Base-by-base conservation (phyloP, 2,113 vertebrate genomes). In the Nettapus auritus region DNA sequence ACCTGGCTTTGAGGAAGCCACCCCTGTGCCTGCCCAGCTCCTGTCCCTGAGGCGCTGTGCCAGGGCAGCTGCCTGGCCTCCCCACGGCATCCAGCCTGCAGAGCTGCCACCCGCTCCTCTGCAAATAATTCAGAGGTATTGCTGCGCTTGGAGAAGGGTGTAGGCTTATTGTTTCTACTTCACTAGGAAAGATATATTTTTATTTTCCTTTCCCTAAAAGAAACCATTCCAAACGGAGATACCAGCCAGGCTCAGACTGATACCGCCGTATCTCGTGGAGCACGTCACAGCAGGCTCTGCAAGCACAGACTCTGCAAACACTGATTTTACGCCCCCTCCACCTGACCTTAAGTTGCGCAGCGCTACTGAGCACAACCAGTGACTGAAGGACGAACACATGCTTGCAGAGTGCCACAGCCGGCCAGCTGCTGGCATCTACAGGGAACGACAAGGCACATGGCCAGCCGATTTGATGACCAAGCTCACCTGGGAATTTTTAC, bases 261-360 rank as follows among this genome's bases (percentile, higher is more conserved):
- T 21, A 34, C 10, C 34, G 64, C 50, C 56, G 40, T 92, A 52
- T 90, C 90, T 74, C 2, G 44, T 57, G 33, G 68, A 68, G 81
- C 90, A 82, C 75, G 90, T 78, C 83, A 38, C 73, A 42, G 77
- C 16, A 0, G 29, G 78, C 26, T 91, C 91, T 80, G 44, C 13
- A 91, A 92, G 69, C 19, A 0, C 6, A 0, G 12, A n/a, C 73
- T 40, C 57, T 40, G 68, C 79, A 85, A 91, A 91, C 87, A 33
- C 20, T 22, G 73, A 68, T 76, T 79, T 53, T 22, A 28, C 8
- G 14, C 34, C 9, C 34, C 21, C 22, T 63, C 50, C 76, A 7
- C 0, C 0, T 59, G 56, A 82, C 75, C 55, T 63, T 23, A 62
- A 40, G 26, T 53, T 0, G 13, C 59, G 46, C 0, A 0, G 17